Conservation (phyloP, 2,888 invertebrate species). For the Drosophila mercatorum region DNA sequence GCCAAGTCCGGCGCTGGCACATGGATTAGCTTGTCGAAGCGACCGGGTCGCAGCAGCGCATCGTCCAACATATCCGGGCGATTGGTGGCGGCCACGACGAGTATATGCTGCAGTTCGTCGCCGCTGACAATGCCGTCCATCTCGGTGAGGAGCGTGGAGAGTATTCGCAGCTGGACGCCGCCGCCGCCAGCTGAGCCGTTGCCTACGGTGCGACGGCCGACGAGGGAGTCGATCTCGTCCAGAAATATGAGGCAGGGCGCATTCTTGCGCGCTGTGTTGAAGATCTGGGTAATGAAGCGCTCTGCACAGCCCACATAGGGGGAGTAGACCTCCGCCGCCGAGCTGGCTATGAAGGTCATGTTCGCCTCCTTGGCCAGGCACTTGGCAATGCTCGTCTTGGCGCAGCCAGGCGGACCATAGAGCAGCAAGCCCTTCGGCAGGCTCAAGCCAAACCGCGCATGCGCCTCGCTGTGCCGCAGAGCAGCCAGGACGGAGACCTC, state of each 20-base stretch:
- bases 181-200: slow-evolving; percentile 64
- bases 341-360: slow-evolving; percentile 86
- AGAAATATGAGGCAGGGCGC: slow-evolving; percentile 88
- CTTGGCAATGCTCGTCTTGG: slow-evolving; percentile 87
- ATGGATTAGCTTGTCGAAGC: slow-evolving; percentile 87
- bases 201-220: slow-evolving; percentile 83
- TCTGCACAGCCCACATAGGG: slow-evolving; percentile 89
- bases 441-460: slow-evolving; percentile 86
- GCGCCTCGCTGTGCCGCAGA: slow-evolving; percentile 86
- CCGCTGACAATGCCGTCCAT: slow-evolving; percentile 87
- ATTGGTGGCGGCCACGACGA: slow-evolving; percentile 89
- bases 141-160: slow-evolving; percentile 88
- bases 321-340: slow-evolving; percentile 88
- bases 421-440: slow-evolving; percentile 87
- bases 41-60: slow-evolving; percentile 87
- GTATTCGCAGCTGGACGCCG: slow-evolving; percentile 86
- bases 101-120: slow-evolving; percentile 80
- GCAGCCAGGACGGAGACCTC: slow-evolving; percentile 87
- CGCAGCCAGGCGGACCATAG: slow-evolving; percentile 89
- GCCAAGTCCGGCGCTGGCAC: slow-evolving; percentile 86
- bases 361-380: slow-evolving; percentile 86
- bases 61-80: slow-evolving; percentile 88
- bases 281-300: slow-evolving; percentile 86
- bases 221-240: slow-evolving; percentile 87
- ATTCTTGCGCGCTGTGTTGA: slow-evolving; percentile 87